Base-by-base conservation (phyloP, 2,113 vertebrate species). In the Gasterosteus aculeatus region DNA sequence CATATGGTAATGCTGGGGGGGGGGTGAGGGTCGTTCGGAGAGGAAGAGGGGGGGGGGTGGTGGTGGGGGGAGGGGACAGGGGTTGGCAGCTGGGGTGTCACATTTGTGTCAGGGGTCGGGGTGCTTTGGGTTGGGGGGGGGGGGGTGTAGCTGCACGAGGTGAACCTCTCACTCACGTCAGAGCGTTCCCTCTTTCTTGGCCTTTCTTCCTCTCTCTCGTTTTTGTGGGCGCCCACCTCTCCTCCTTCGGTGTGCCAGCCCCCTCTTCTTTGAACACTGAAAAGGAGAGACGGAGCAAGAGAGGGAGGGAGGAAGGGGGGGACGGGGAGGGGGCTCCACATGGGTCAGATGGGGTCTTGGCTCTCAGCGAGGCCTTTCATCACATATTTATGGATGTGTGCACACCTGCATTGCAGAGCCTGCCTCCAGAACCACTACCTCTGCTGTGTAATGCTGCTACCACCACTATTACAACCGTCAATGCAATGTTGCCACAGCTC, bases 1-100 rank as follows among this genome's bases (percentile, higher is more conserved):
- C 97, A 99, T 98, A 99, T 99, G 97, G 95, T 97, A 99, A 99
- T 99, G 91, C 82, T 90, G 95, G 94, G 94, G 95, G 95, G 94
- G 96, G 95, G 96, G 72, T 96, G 95, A 95, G 92, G 93, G 69
- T 82, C 64, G 86, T 95, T 95, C 94, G 95, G 94, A 94, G 7
- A 7, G 35, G 35, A 7, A 6, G 35, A 38, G n/a, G 35, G 35
- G 5, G 35, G 92, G 93, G 51, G 22, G 41, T 15, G 53, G n/a
- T 53, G 9, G 51, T 38, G 51, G 51, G 1, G 51, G 51, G 94
- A 38, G 94, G 94, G 93, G 92, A 95, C 94, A 94, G 95, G 96
- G 95, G 95, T 95, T 96, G 96, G 96, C 96, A 98, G 96, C 96
- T 97, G 96, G 92, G 93, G 95, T 97, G 96, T 98, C 97, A 98